phyloP scores from a whole-genome alignment of 2,113 vertebrate genomes.

The Oryzias melastigma region DNA sequence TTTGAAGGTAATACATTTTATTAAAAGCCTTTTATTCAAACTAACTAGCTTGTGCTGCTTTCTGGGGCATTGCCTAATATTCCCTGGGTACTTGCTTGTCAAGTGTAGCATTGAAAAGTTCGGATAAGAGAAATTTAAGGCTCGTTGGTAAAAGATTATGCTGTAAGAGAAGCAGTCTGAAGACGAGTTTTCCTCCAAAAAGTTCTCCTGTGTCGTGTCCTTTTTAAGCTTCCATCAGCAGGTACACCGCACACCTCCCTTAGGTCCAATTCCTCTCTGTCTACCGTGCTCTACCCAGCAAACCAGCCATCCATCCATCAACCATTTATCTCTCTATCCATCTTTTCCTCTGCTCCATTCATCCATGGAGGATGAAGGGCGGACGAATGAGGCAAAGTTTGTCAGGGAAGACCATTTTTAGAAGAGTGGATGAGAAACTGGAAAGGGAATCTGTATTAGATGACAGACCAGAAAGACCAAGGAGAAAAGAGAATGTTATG shows the following conservation, averaged over 20 bases:
- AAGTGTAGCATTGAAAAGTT: background rate
- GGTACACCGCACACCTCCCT: conserved; percentile 56
- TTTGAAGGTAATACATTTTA: conserved; percentile 33
- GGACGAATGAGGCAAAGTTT: conserved; percentile 30
- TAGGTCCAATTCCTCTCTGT: conserved; percentile 56
- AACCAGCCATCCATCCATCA: conserved; percentile 61
- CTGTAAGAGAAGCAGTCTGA: conserved; percentile 9
- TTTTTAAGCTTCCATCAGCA: conserved; percentile 75
- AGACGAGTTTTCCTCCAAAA: conserved; percentile 33
- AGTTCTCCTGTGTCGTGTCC: conserved; percentile 48
- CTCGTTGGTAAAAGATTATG: conserved; percentile 9
- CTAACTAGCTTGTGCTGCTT: conserved; percentile 8
- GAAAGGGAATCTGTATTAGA: conserved; percentile 6
- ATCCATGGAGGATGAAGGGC: conserved; percentile 53
- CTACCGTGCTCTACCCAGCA: conserved; percentile 27
- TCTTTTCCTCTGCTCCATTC: conserved; percentile 35
- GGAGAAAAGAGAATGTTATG: conserved; percentile 12
- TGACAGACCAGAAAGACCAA: conserved; percentile 15
- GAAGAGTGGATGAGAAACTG: conserved; percentile 5
- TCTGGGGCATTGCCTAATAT: background rate
- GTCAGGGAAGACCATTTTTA: conserved; percentile 18
- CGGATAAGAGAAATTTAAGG: conserved; percentile 11
- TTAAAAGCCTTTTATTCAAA: conserved; percentile 22
- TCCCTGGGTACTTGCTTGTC: background rate
- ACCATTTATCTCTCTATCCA: conserved; percentile 43